A percentile compares a stretch with the other conserved stretches of the same genome.
phyloP scores from a whole-genome alignment of 2,888 invertebrate species.

The Suillia variegata region DNA sequence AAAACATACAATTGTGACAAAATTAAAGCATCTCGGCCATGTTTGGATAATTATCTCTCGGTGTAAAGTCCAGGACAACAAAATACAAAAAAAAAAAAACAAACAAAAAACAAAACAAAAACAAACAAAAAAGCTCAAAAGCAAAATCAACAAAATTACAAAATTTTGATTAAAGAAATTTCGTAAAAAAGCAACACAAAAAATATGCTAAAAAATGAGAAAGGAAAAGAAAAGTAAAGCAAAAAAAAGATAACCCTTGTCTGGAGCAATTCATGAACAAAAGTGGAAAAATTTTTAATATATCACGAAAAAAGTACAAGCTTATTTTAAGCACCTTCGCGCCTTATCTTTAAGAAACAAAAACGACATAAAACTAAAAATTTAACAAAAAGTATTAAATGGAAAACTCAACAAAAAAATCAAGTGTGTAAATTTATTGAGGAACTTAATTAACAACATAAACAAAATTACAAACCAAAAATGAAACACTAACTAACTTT shows the following conservation, averaged over 20 bases:
- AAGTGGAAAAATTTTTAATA: conserved; percentile 49
- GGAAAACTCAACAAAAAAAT: conserved; percentile 25
- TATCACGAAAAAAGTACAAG: conserved; percentile 74
- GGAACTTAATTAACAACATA: conserved; percentile 34
- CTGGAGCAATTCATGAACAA: conserved; percentile 28
- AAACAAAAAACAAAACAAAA: conserved; percentile 32
- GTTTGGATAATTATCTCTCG: conserved; percentile 61
- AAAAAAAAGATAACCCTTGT: conserved; percentile 18
- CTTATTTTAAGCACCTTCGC: conserved; percentile 76
- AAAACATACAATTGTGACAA: conserved; percentile 34
- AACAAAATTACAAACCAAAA: conserved; percentile 43
- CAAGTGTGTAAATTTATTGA: conserved; percentile 38
- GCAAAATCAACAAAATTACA: conserved; percentile 31
- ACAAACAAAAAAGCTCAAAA: conserved; percentile 37
- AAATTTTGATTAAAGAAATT: conserved; percentile 47
- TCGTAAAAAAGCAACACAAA: conserved; percentile 46
- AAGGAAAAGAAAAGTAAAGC: conserved; percentile 23
- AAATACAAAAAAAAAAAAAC: conserved; percentile 37
- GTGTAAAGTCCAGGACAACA: conserved; percentile 59
- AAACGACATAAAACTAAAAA: conserved; percentile 38
- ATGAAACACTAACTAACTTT: conserved; percentile 46
- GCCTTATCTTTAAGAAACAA: conserved; percentile 71
- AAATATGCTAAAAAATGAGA: conserved; percentile 24
- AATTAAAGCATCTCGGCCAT: conserved; percentile 56
- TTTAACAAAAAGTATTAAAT: conserved; percentile 28